These are phyloP conservation scores for Brachyopa scutellaris DNA, from an alignment of 2,888 invertebrate species.

Conservation along the genomic window DNA sequence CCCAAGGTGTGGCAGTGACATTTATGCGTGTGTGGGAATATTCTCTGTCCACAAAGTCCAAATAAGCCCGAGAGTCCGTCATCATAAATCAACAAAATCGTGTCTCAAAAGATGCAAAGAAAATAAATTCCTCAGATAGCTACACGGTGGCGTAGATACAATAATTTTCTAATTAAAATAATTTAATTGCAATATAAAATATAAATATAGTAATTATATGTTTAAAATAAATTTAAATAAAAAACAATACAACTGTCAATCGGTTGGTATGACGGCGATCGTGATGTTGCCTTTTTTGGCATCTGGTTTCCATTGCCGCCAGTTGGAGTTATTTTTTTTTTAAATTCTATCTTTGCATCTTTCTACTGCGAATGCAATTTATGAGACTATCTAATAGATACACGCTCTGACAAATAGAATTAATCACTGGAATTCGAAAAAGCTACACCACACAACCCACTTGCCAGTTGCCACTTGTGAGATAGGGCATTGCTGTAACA, in stretches of 20 bases:
- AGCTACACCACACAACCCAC: conserved; percentile 1
- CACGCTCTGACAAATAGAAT: conserved; percentile 47
- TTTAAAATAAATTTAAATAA: conserved; percentile 55
- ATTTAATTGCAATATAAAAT: conserved; percentile 48
- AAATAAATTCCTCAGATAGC: conserved; percentile 21
- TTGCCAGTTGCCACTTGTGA: not conserved
- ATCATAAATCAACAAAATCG: conserved; percentile 64
- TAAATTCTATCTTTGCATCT: conserved; percentile 18
- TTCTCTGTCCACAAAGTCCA: conserved; percentile 20
- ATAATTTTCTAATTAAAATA: conserved; percentile 68
- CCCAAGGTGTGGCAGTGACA: conserved; percentile 44
- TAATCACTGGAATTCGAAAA: conserved; percentile 63
- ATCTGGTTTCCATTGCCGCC: conserved; percentile 53
- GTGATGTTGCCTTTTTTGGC: conserved; percentile 70
- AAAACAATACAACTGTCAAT: conserved; percentile 66
- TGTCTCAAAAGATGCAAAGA: conserved; percentile 13
- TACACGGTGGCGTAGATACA: conserved; percentile 23
- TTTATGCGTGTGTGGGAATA: conserved; percentile 53
- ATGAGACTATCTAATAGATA: conserved; percentile 42
- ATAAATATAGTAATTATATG: conserved; percentile 15
- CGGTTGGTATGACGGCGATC: conserved; percentile 42
- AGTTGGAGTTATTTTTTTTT: not conserved
- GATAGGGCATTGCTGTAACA: conserved; percentile 41
- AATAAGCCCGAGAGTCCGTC: conserved; percentile 31
- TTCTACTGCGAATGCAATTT: conserved; percentile 33